Evolutionary conservation across 2,888 invertebrate species (phyloP), one percentile per base, ranked within the genome.

Genomic region (Tetanocera ferruginea): DNA sequence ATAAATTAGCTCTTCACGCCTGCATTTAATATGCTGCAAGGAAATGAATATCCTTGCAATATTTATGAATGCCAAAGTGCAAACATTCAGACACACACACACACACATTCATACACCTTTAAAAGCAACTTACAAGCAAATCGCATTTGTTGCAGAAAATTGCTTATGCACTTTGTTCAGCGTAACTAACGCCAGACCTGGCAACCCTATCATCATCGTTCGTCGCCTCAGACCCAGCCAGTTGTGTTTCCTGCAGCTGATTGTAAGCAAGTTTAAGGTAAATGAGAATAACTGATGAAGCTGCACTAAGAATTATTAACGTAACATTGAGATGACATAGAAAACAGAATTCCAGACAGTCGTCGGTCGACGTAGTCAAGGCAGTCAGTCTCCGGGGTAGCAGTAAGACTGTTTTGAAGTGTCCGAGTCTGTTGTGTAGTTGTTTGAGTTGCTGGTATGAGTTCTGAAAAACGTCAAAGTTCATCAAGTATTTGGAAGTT

Each of bases 221-320:
- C 64, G 5, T 64, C 31, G n/a, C n/a, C 64, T n/a, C 34, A 37
- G 37, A 31, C 25, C 55, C 57, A 17, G 66, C 31, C 34, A 64
- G 31, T 3, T 57, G 8, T 23, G 57, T 51, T 31, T 62, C 64
- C 64, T 66, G 64, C 66, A 66, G 28, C 64, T 74, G 74, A 74
- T 74, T 64, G 52, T 52, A 51, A 37, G 64, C 52, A 74, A 73
- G 60, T 62, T 43, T 43, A 11, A n/a, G n/a, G 62, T 62, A 73
- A 73, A 60, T 62, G 60, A 73, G 60, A 73, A 73, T 73, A 60
- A 31, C 62, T 17, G 74, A 66, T 74, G 74, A 74, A 19, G 74
- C n/a, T n/a, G 69, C 43, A 51, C 49, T 28, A 51, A 51, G 31
- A 11, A 66, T 28, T 34, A 28, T 66, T 66, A 28, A 60, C 14